Conservation (phyloP, 2,113 vertebrate genomes). For the Thamnaconus septentrionalis region DNA sequence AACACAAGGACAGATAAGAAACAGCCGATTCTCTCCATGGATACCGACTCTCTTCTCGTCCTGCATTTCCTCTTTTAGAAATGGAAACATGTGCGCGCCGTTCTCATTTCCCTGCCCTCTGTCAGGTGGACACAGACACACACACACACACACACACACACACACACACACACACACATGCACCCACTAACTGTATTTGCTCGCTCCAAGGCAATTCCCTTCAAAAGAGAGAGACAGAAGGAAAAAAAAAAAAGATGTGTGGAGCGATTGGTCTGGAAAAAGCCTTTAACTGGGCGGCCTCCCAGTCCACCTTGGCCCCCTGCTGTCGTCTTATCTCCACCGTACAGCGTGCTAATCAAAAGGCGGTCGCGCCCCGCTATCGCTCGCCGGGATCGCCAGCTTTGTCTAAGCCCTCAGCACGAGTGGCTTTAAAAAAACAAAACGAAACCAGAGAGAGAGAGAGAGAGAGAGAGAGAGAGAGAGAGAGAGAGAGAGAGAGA, state of each 20-base stretch:
- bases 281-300: slow-evolving; percentile 41
- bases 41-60: too few relatives aligned
- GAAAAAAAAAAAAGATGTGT: slow-evolving; percentile 27
- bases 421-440: slow-evolving; percentile 37
- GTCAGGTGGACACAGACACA: slow-evolving; percentile 22
- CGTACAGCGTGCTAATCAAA: slow-evolving; percentile 67
- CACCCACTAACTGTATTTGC: slow-evolving; percentile 43
- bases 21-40: slow-evolving; percentile 24
- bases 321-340: slow-evolving; percentile 62
- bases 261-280: slow-evolving; percentile 48
- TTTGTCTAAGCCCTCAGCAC: slow-evolving; percentile 40
- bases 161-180: not conserved
- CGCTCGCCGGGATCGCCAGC: slow-evolving; percentile 39
- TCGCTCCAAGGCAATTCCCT: slow-evolving; percentile 45
- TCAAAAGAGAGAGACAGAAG: slow-evolving; percentile 14
- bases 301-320: slow-evolving; percentile 16
- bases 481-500: too few relatives aligned
- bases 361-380: slow-evolving; percentile 28
- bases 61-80: too few relatives aligned
- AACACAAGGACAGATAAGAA: slow-evolving; percentile 65
- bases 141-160: slow-evolving; percentile 13
- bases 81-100: too few relatives aligned
- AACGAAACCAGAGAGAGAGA: too few relatives aligned
- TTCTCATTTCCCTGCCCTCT: too few relatives aligned
- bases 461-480: too few relatives aligned